Percentiles rank a stretch among this genome's conserved stretches.
These are phyloP conservation scores for Drosophila micromelanica DNA, from an alignment of 1,140 invertebrate genomes.

Conservation along the genomic window DNA sequence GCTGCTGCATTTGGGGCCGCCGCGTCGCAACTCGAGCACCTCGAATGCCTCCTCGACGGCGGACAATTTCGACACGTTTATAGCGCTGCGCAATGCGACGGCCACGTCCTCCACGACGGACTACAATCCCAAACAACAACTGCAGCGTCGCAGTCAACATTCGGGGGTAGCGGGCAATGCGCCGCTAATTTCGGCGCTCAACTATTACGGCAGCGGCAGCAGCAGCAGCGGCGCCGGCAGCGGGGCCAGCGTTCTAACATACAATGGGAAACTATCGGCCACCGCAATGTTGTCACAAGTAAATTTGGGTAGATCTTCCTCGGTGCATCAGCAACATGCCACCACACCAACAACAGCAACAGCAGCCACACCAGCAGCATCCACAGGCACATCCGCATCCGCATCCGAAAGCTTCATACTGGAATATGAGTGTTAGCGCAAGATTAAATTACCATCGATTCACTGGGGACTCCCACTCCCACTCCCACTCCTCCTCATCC, in stretches of 20 bases:
- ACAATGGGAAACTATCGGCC: conserved; percentile 78
- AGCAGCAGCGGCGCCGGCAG: conserved; percentile 28
- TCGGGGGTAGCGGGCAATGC: conserved; percentile 1
- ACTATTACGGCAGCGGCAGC: conserved; percentile 71
- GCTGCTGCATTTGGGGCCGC: conserved; percentile 51
- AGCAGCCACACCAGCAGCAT: conserved; percentile 19
- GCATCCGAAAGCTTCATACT: conserved; percentile 66
- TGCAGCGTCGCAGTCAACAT: conserved; percentile 14
- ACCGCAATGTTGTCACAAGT: conserved; percentile 81
- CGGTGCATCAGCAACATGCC: conserved; percentile 48
- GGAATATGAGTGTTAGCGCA: conserved; percentile 83
- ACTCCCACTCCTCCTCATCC: too few relatives aligned
- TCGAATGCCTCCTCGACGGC: conserved; percentile 78
- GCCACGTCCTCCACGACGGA: conserved; percentile 25
- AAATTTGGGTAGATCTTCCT: conserved; percentile 61
- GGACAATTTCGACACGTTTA: conserved; percentile 82
- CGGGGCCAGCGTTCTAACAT: conserved; percentile 45
- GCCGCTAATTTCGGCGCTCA: conserved; percentile 68
- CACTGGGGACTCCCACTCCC: not conserved
- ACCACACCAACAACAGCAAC: conserved; percentile 6
- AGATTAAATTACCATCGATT: conserved; percentile 61
- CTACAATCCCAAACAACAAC: conserved; percentile 56
- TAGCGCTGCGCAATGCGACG: conserved; percentile 66
- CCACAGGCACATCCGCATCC: conserved; percentile 15
- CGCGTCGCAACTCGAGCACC: conserved; percentile 75